phyloP scores from a whole-genome alignment of 2,888 invertebrate species.

The Lordiphosa andalusiaca region DNA sequence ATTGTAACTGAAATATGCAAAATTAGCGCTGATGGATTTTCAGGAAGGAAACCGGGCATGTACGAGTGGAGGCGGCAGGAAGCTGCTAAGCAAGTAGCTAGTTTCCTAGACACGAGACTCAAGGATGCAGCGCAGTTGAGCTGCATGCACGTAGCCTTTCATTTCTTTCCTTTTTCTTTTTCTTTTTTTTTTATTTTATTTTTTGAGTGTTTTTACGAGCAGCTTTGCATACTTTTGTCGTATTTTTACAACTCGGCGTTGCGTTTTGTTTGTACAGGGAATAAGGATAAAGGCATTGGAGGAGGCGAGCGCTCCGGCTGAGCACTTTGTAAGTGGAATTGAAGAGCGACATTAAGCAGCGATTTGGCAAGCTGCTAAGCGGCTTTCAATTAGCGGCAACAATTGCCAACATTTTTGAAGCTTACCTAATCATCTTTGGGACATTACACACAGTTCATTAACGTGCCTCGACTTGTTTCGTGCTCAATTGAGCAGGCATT shows the following conservation, averaged over 20 bases:
- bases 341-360: slow-evolving; percentile 52
- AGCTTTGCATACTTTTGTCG: slow-evolving; percentile 73
- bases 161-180: too few species aligned
- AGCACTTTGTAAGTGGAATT: slow-evolving; percentile 53
- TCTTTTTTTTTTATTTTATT: background rate
- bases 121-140: slow-evolving; percentile 16
- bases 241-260: slow-evolving; percentile 66
- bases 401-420: slow-evolving; percentile 25
- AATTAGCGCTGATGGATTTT: slow-evolving; percentile 75
- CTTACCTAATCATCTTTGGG: slow-evolving; percentile 24
- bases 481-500: slow-evolving; percentile 53
- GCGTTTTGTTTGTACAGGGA: slow-evolving; percentile 67
- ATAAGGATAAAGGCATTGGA: background rate
- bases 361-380: slow-evolving; percentile 53
- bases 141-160: slow-evolving; percentile 50
- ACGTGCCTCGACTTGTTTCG: slow-evolving; percentile 37
- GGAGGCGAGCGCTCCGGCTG: slow-evolving; percentile 29
- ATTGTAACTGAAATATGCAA: slow-evolving; percentile 68
- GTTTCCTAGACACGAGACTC: slow-evolving; percentile 39
- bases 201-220: slow-evolving; percentile 72
- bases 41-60: slow-evolving; percentile 67
- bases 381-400: slow-evolving; percentile 61
- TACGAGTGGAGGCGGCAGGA: slow-evolving; percentile 50
- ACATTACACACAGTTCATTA: slow-evolving; percentile 69
- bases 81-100: slow-evolving; percentile 68